These are phyloP conservation scores for Pseudocheirus occidentalis DNA, from an alignment of 2,797 vertebrate genomes.

Conservation along the genomic window DNA sequence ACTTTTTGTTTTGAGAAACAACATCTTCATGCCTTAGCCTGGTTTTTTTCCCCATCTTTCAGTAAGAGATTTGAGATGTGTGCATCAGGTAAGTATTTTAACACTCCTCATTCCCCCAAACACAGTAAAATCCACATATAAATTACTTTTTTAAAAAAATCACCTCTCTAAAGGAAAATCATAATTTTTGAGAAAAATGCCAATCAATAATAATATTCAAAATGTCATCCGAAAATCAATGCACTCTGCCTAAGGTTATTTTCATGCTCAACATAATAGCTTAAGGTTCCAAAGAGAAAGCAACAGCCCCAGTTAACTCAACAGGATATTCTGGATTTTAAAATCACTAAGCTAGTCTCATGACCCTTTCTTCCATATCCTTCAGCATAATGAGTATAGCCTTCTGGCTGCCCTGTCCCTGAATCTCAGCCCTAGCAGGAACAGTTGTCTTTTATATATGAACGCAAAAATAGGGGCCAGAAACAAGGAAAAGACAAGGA, in stretches of 20 bases:
- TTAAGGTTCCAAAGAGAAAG: conserved; percentile 40
- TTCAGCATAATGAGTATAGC: not conserved
- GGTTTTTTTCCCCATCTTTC: not conserved
- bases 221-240: conserved; percentile 21
- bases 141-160: not conserved
- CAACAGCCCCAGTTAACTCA: not conserved
- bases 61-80: not conserved
- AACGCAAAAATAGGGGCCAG: not conserved
- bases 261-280: conserved; percentile 9
- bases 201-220: not conserved
- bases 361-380: not conserved
- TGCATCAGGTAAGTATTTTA: not conserved
- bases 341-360: not conserved
- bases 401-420: not conserved
- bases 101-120: not conserved
- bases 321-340: conserved; percentile 1
- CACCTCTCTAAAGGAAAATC: not conserved
- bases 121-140: not conserved
- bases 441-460: no score
- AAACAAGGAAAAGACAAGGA: not conserved
- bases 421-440: not conserved
- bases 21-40: not conserved
- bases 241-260: not conserved
- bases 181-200: not conserved
- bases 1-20: not conserved